Base-by-base conservation (phyloP, 2,888 invertebrate species). In the Drosophila pullipes region DNA sequence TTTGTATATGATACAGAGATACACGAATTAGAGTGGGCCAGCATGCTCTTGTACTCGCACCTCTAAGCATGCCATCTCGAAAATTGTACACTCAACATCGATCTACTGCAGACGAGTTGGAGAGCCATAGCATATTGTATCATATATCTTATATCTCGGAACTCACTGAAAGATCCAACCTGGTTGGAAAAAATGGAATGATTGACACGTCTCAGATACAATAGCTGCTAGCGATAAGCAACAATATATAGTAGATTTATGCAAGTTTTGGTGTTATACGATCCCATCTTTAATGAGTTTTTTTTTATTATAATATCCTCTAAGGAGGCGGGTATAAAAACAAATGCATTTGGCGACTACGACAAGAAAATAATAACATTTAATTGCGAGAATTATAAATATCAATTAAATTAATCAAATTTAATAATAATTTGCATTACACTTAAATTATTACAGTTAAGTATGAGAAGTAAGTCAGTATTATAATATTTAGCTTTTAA, bases 381-480 rank as follows among this genome's bases (percentile, higher is more conserved):
- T 87, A 90, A 90, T 90, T 81, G 86, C 78, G 76, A 85, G 83
- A 82, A 88, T 86, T 89, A 86, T 86, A 88, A 90, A 90, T 90
- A 87, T 88, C 83, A 88, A 88, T 88, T 85, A 87, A 85, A 83
- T 89, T 85, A 88, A 86, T 90, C 83, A 88, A 88, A 85, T 89
- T 88, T 88, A 90, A 87, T 87, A 87, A 85, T 85, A 89, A 89
- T 84, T 89, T 85, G 78, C 78, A 89, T 86, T 86, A 89, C 76
- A 86, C 83, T 86, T 89, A 86, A 90, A 90, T 86, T 81, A 82
- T 79, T 81, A 82, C 76, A 79, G 82, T 81, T 86, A 89, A 85
- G 80, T 85, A 89, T 85, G 90, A 90, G 90, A 90, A 87, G 90
- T 87, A 88, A 85, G 89, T 89, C 90, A 89, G 85, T 88, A 87